Evolutionary conservation across 37 sponge, comb jelly and placozoan species (phyloP).

Genomic region (Diacarnus erythraeanus): DNA sequence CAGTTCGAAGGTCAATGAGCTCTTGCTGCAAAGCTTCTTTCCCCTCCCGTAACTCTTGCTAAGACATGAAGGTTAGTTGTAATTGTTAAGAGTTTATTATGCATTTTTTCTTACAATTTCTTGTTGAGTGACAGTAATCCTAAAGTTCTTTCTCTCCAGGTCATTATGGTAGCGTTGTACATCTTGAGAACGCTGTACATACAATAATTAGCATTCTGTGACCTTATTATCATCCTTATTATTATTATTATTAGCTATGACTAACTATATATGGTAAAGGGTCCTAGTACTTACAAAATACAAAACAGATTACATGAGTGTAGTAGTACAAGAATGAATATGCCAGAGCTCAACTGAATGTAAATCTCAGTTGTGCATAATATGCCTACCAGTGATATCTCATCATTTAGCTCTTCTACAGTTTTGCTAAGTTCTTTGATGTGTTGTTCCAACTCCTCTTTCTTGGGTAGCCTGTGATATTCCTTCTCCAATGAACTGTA

Average conservation of each 20-base stretch:
- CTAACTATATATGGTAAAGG: no score
- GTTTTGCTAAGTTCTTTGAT: constrained; percentile 24
- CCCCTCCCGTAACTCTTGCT: background rate
- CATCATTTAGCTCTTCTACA: constrained; percentile 40
- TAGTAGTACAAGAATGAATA: background rate
- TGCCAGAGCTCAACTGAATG: background rate
- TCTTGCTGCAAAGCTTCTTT: constrained; percentile 28
- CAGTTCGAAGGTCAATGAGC: constrained; percentile 22
- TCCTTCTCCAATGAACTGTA: constrained; percentile 28
- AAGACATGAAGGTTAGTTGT: background rate
- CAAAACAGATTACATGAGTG: no score
- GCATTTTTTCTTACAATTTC: constrained; percentile 33
- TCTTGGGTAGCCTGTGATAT: constrained; percentile 51
- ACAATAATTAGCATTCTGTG: no score
- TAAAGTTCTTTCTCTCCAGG: constrained; percentile 27
- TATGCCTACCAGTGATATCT: constrained; percentile 13
- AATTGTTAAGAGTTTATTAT: background rate
- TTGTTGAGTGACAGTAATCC: constrained; percentile 1
- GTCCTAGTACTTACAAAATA: no score
- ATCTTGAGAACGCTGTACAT: constrained; percentile 42
- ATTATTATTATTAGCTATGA: no score
- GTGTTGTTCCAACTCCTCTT: constrained; percentile 46
- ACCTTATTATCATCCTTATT: no score
- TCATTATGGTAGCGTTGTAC: constrained; percentile 22
- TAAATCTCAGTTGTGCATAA: background rate